Base-by-base conservation (phyloP, 2,888 invertebrate species). In the Andrena minutula region DNA sequence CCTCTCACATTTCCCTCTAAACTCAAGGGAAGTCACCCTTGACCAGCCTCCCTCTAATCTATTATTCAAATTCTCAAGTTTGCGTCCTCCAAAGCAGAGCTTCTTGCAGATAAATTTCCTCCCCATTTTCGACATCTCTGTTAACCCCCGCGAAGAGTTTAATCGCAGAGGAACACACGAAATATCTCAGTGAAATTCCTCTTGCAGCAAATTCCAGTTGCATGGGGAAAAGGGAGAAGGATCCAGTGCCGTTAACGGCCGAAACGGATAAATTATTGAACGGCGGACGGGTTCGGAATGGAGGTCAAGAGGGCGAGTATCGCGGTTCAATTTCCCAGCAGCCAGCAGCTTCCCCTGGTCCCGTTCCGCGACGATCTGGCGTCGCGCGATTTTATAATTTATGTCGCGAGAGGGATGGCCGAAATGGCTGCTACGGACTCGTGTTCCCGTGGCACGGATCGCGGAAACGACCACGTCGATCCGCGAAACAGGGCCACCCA, bases 361-460 rank as follows among this genome's bases (percentile, higher is more conserved):
- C 23, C 66, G 68, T 49, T 53, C 41, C 77, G 77, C 68, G 79
- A 79, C 79, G 79, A 70, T 49, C 79, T 53, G 78, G 79, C 79
- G 79, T 77, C 79, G 64, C 12, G 64, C 69, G 79, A 79, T 69
- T 77, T 69, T 58, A 77, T 77, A 77, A 79, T 77, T 79, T 79
- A 79, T 68, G 69, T 69, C 35, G 56, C 69, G 63, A 30, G 23
- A 8, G 56, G 56, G 73, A 73, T 51, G 41, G 71, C 49, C 72
- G 78, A 79, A 76, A 79, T 69, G 77, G 68, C 41, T 41, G 41
- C 41, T 41, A 41, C 41, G 41, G 80, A 78, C 61, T 10, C 58
- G 64, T 53, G 77, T 60, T 70, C 79, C 72, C 53, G 80, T 79
- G 79, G 66, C 80, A 79, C 66, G 64, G 61, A 79, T 79, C 73